These are phyloP conservation scores for Gnathonemus echidnorhynchus DNA, from an alignment of 2,113 vertebrate species.

Conservation along the genomic window DNA sequence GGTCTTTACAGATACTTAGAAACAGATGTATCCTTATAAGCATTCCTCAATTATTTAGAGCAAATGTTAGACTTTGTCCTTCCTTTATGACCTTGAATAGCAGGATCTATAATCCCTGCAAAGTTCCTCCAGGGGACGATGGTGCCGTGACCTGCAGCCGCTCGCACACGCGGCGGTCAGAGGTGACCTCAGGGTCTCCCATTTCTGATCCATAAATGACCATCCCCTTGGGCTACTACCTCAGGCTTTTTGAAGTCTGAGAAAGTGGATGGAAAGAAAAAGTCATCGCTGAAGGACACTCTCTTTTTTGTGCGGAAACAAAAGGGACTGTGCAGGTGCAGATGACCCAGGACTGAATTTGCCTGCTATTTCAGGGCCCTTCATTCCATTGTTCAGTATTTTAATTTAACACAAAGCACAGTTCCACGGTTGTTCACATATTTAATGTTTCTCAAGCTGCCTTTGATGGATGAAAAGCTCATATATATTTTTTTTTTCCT, in stretches of 20 bases:
- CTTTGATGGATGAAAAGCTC: conserved; percentile 27
- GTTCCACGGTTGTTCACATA: conserved; percentile 22
- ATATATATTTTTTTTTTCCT: conserved; percentile 8
- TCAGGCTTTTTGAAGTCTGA: not conserved
- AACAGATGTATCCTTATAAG: not conserved
- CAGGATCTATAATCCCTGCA: not conserved
- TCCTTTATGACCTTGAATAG: not conserved
- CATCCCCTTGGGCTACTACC: not conserved
- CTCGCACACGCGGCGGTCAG: not conserved
- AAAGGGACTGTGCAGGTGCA: not conserved
- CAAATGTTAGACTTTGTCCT: not conserved
- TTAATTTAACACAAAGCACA: conserved; percentile 19
- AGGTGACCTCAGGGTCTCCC: not conserved
- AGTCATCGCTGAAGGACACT: not conserved
- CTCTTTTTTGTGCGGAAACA: not conserved
- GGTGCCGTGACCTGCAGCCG: not conserved
- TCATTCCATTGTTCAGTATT: not conserved
- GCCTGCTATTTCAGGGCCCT: not conserved
- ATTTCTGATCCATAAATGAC: not conserved
- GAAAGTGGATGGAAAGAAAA: not conserved
- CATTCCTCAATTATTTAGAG: not conserved
- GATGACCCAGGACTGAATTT: not conserved
- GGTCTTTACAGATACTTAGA: not conserved
- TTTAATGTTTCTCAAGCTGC: conserved; percentile 23
- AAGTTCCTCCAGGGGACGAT: not conserved